Evolutionary conservation across 2,888 invertebrate genomes (phyloP), one percentile per base, ranked within the genome.

Genomic region (Microctonus aethiopoides): DNA sequence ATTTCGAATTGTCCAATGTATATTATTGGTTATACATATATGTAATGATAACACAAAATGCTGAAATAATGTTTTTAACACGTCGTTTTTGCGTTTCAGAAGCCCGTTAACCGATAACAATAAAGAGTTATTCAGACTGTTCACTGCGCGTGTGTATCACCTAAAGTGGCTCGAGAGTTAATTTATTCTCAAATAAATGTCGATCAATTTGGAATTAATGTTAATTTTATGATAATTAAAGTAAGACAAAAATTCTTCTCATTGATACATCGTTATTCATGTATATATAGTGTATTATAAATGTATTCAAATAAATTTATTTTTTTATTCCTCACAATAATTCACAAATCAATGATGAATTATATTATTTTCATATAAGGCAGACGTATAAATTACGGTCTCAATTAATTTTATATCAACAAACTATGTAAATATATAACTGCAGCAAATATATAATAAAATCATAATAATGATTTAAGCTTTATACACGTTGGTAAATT

Each of bases 1-100:
- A 69, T 66, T 68, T 63, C n/a, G 34, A 59, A 59, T 24, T 13
- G 61, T 61, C 39, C 68, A 74, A 68, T 68, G 67, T 73, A 51
- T 71, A 67, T 66, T 60, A 67, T 34, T 26, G 46, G 20, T n/a
- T n/a, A 11, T 3, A 10, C 10, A 41, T 46, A 46, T 39, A 46
- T 20, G 46, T 16, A n/a, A 46, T 46, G 46, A 46, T 46, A 46
- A 46, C 46, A 26, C 54, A 54, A 54, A 3, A 5, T 39, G 24
- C 16, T 36, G 24, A 46, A 61, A 61, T 61, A 61, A 61, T 34
- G 61, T 61, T 36, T 46, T 34, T 26, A 36, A 36, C 61, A 36
- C 54, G 54, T 54, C 11, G 54, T 54, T 54, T 54, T 11, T 26
- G 26, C 54, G 9, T 26, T 26, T 11, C 54, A 22, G 26, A n/a